phyloP scores from a whole-genome alignment of 2,797 vertebrate genomes.

The Oceanodroma leucorhoa region DNA sequence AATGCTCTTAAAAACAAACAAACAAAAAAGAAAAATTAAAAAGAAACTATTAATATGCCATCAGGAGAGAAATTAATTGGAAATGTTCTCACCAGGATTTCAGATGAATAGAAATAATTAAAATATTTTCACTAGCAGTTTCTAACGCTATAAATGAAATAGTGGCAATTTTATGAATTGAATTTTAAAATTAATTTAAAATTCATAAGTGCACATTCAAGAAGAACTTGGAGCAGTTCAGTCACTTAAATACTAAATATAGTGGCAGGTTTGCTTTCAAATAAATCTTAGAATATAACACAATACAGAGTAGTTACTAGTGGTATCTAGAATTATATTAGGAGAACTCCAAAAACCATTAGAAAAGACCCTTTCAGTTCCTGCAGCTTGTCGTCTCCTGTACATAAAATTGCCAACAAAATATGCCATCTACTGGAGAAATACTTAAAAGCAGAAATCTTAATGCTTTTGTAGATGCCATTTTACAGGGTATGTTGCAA shows the following conservation, averaged over 20 bases:
- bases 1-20: background rate
- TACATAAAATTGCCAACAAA: background rate
- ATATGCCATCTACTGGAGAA: constrained; percentile 44
- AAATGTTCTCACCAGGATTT: background rate
- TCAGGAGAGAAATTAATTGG: background rate
- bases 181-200: background rate
- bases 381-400: background rate
- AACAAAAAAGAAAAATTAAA: background rate
- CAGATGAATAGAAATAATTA: background rate
- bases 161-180: background rate
- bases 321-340: background rate
- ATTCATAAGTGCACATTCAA: background rate
- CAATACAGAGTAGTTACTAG: background rate
- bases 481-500: background rate
- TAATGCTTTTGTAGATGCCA: background rate
- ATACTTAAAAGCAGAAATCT: background rate
- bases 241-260: background rate
- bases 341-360: background rate
- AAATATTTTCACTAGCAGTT: background rate
- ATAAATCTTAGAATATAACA: background rate
- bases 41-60: background rate
- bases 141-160: background rate
- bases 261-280: background rate
- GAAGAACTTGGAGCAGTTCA: background rate
- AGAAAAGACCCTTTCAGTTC: background rate